phyloP scores from a whole-genome alignment of 2,113 vertebrate species.

The Pangasianodon hypophthalmus region DNA sequence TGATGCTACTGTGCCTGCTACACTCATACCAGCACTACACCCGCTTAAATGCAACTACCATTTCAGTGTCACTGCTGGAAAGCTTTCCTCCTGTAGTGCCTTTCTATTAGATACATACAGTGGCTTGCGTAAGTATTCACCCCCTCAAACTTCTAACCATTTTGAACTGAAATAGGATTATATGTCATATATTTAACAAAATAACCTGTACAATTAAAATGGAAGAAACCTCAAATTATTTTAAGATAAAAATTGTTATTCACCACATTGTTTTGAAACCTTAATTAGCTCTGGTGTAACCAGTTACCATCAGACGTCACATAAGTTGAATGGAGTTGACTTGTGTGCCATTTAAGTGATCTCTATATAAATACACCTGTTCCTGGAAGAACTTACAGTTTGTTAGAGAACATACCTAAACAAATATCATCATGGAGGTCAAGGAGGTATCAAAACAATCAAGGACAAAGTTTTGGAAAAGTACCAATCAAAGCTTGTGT shows the following conservation, averaged over 20 bases:
- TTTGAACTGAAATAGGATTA: not conserved
- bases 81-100: not conserved
- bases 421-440: not conserved
- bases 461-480: not conserved
- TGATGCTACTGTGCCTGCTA: not conserved
- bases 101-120: not conserved
- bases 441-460: not conserved
- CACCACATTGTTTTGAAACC: not conserved
- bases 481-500: not conserved
- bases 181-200: not conserved
- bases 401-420: not conserved
- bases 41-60: not conserved
- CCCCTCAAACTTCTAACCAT: not conserved
- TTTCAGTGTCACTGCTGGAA: not conserved
- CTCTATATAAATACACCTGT: not conserved
- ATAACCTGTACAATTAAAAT: not conserved
- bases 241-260: not conserved
- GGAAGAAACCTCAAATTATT: not conserved
- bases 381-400: not conserved
- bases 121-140: not conserved
- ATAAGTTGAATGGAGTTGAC: not conserved
- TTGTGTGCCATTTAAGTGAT: not conserved
- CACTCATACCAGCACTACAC: not conserved
- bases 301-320: not conserved
- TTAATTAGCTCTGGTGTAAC: not conserved